A percentile compares a stretch with the other conserved stretches of the same genome.
Evolutionary conservation across 1,140 invertebrate species (phyloP).

Genomic region (Leptoteleia sp.): DNA sequence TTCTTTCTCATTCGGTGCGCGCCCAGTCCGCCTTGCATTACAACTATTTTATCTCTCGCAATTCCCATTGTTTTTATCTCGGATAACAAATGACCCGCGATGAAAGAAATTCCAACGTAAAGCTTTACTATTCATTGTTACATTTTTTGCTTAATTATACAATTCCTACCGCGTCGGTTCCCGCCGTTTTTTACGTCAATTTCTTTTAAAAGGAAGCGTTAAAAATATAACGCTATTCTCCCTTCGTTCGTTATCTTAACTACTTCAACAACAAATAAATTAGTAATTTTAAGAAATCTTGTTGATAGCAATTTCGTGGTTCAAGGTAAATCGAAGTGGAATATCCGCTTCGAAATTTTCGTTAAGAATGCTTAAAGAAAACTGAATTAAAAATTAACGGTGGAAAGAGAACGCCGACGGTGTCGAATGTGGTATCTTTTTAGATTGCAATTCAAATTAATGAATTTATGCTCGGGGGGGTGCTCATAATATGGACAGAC

Average conservation of each 20-base stretch:
- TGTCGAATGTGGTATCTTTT: conserved; percentile 61
- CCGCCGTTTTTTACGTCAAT: background rate
- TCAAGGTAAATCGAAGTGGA: background rate
- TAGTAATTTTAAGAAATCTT: too few relatives aligned
- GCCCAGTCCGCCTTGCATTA: conserved; percentile 3
- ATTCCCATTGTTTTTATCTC: background rate
- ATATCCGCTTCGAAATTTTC: conserved; percentile 2
- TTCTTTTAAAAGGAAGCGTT: too few relatives aligned
- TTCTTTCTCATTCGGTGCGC: conserved; percentile 7
- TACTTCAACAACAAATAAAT: too few relatives aligned
- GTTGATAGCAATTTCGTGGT: too few relatives aligned
- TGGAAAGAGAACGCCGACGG: conserved; percentile 25
- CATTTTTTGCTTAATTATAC: background rate
- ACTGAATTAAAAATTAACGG: conserved; percentile 56
- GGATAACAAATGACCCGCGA: background rate
- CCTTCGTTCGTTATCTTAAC: too few relatives aligned
- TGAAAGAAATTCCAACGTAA: background rate
- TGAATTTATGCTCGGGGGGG: conserved; percentile 65
- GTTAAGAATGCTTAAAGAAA: background rate
- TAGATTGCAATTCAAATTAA: conserved; percentile 64
- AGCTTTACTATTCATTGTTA: background rate
- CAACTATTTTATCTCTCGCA: conserved; percentile 2
- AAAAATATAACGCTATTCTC: too few relatives aligned
- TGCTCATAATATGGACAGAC: conserved; percentile 62
- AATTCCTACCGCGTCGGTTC: too few relatives aligned